A percentile compares a stretch with the other conserved stretches of the same genome.
Evolutionary conservation across 2,113 vertebrate genomes (phyloP).

Genomic region (Thinocorus orbignyianus): DNA sequence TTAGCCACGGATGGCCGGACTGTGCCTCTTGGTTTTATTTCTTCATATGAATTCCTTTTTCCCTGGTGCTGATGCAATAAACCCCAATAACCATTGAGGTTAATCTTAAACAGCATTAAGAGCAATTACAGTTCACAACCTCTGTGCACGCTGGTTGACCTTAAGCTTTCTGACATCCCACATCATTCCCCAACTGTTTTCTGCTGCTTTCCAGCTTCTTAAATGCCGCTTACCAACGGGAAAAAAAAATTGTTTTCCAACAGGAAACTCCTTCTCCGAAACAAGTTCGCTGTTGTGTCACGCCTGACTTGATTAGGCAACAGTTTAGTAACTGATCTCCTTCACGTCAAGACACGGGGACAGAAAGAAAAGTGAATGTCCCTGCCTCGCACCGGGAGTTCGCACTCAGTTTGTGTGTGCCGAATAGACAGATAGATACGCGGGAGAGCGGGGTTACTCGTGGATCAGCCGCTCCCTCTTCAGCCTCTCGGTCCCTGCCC

Average conservation of each 20-base stretch:
- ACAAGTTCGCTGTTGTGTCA: not conserved
- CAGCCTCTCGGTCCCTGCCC: not conserved
- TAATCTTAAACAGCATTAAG: slow-evolving; percentile 63
- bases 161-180: slow-evolving; percentile 29
- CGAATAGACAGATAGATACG: accelerated
- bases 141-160: slow-evolving; percentile 48
- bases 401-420: accelerated
- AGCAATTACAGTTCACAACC: slow-evolving; percentile 60
- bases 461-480: accelerated
- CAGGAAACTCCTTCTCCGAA: not conserved
- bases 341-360: not conserved
- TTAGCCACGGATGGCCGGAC: not conserved
- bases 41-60: slow-evolving; percentile 42
- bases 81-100: slow-evolving; percentile 44
- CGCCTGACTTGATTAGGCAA: not conserved
- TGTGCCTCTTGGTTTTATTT: slow-evolving; percentile 12
- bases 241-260: not conserved
- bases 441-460: not conserved
- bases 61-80: slow-evolving; percentile 52
- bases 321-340: not conserved
- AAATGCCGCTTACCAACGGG: not conserved
- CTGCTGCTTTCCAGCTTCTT: not conserved
- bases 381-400: accelerated
- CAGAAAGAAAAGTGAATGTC: not conserved
- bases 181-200: not conserved